phyloP scores from a whole-genome alignment of 2,888 invertebrate species.

The Euproctis similis region DNA sequence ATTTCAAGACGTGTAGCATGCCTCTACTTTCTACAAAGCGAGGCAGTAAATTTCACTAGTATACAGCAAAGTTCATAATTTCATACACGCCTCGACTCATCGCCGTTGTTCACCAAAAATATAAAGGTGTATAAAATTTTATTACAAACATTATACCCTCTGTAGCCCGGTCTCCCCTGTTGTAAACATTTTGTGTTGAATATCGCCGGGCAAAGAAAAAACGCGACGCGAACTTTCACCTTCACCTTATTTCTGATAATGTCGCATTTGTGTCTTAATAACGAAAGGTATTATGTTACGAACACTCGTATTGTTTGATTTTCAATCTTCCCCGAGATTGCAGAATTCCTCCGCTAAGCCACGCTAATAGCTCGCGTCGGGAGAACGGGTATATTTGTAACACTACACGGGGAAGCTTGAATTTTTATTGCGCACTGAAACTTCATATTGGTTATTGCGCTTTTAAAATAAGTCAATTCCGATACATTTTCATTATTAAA shows the following conservation, averaged over 20 bases:
- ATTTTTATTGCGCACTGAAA: constrained; percentile 47
- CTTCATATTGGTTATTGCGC: constrained; percentile 41
- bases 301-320: constrained; percentile 63
- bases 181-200: constrained; percentile 66
- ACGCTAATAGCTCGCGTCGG: constrained; percentile 49
- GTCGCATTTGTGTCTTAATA: constrained; percentile 70
- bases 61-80: constrained; percentile 55
- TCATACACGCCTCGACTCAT: constrained; percentile 68
- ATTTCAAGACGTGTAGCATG: no score
- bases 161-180: constrained; percentile 52
- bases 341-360: constrained; percentile 50
- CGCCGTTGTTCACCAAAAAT: constrained; percentile 65
- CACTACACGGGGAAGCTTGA: constrained; percentile 35
- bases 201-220: no score
- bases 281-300: constrained; percentile 64
- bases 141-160: constrained; percentile 66
- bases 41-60: constrained; percentile 51
- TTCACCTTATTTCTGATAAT: constrained; percentile 60
- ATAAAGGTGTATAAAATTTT: constrained; percentile 74
- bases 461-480: constrained; percentile 23
- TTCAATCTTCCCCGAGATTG: constrained; percentile 60
- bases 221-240: constrained; percentile 35
- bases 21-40: no score
- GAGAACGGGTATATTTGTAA: constrained; percentile 50
- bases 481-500: constrained; percentile 32